Conservation (phyloP, 2,113 vertebrate species). For the Ifrita kowaldi region DNA sequence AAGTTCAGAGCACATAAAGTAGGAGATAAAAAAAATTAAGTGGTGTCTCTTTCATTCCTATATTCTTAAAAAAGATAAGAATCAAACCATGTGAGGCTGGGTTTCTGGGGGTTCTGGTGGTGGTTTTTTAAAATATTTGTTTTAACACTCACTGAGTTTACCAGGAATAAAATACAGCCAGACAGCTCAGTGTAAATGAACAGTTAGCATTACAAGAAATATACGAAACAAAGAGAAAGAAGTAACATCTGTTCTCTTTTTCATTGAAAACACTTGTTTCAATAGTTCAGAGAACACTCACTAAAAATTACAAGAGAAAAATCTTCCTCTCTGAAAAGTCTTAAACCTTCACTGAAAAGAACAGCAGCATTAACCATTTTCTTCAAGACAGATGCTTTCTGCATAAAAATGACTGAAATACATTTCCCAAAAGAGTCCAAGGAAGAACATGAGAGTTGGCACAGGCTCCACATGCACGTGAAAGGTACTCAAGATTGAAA, state of each 20-base stretch:
- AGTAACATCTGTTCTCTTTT: not conserved
- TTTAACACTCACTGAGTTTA: not conserved
- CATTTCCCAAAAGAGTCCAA: not conserved
- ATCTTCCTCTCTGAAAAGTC: not conserved
- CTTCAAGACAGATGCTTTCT: not conserved
- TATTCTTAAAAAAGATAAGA: not conserved
- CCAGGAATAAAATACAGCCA: not conserved
- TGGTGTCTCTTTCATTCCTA: not conserved
- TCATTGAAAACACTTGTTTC: not conserved
- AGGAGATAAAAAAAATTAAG: not conserved
- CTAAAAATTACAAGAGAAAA: not conserved
- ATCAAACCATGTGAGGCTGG: not conserved
- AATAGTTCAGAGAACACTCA: not conserved
- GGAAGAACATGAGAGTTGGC: not conserved
- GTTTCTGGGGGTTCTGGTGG: not conserved
- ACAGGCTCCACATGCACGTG: fast-evolving
- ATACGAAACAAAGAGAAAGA: not conserved
- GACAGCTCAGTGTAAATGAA: not conserved
- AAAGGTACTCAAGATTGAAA: not conserved
- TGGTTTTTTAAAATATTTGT: not conserved
- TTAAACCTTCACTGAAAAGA: not conserved
- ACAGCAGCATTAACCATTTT: not conserved
- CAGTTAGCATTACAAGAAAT: not conserved
- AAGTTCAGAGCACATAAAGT: not conserved
- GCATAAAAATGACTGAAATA: not conserved